Percentiles rank a stretch among this genome's conserved stretches.
These are phyloP conservation scores for Therioaphis trifolii DNA, from an alignment of 2,888 invertebrate species.

Conservation along the genomic window DNA sequence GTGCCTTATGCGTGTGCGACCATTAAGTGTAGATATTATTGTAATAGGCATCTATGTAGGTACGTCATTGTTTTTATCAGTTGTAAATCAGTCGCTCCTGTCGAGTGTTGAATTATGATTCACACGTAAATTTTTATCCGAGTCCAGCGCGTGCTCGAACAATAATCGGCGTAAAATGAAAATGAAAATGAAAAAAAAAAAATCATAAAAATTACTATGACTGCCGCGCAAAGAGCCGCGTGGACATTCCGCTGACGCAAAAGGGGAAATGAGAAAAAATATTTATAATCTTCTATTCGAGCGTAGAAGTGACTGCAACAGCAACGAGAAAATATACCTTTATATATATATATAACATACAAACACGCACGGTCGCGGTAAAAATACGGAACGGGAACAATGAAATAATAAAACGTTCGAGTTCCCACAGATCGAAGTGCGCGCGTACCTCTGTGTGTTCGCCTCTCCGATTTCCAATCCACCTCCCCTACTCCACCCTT, in stretches of 20 bases:
- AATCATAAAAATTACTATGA: not conserved
- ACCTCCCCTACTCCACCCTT: not conserved
- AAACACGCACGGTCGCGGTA: not conserved
- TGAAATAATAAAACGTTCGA: constrained; percentile 62
- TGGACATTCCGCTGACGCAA: constrained; percentile 33
- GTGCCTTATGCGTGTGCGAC: too few species aligned
- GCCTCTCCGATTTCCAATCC: constrained; percentile 49
- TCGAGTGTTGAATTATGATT: too few species aligned
- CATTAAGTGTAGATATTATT: too few species aligned
- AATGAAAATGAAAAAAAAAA: not conserved
- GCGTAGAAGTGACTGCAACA: not conserved
- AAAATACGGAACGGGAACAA: constrained; percentile 56
- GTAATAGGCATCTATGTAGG: too few species aligned
- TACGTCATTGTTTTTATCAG: too few species aligned
- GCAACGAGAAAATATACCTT: not conserved
- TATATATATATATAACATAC: not conserved
- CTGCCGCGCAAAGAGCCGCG: constrained; percentile 26
- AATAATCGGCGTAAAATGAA: not conserved
- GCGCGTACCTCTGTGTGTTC: not conserved
- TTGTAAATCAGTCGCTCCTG: too few species aligned
- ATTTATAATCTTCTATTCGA: not conserved
- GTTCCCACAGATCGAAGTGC: constrained; percentile 58
- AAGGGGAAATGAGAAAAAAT: not conserved
- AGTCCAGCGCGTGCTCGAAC: too few species aligned
- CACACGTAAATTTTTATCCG: too few species aligned